These are phyloP conservation scores for Lordiphosa clarofinis DNA, from an alignment of 1,140 invertebrate species.

Conservation along the genomic window DNA sequence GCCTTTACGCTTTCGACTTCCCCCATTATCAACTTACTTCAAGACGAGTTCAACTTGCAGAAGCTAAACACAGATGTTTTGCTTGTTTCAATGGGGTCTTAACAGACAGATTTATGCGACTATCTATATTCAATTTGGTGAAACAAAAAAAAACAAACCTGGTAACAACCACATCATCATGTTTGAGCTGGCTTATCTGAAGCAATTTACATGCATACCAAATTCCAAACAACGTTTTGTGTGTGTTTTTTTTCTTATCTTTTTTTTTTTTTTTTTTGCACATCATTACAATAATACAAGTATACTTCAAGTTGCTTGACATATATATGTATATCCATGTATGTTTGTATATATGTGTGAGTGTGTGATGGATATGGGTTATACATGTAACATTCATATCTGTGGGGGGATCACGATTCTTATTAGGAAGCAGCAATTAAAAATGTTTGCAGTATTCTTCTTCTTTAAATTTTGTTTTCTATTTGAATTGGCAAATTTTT, in stretches of 20 bases:
- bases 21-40: no score
- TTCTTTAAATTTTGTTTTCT: conserved; percentile 36
- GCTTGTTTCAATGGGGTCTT: conserved; percentile 4
- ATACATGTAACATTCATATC: conserved; percentile 10
- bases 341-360: conserved; percentile 13
- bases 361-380: conserved; percentile 9
- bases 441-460: neutral
- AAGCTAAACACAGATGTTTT: neutral
- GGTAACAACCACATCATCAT: conserved; percentile 14
- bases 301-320: conserved; percentile 41
- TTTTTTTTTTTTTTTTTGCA: conserved; percentile 25
- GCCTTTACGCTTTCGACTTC: no score
- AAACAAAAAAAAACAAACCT: conserved; percentile 6
- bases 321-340: conserved; percentile 17
- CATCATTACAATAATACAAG: conserved; percentile 32
- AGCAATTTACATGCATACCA: conserved; percentile 40
- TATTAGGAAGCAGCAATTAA: conserved; percentile 10
- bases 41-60: no score
- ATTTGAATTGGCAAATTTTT: conserved; percentile 15
- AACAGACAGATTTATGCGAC: conserved; percentile 9
- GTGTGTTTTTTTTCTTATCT: conserved; percentile 23
- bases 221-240: conserved; percentile 21
- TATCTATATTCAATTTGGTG: conserved; percentile 17
- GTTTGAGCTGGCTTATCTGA: conserved; percentile 36
- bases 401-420: neutral